These are phyloP conservation scores for Allacma fusca DNA, from an alignment of 2,888 invertebrate genomes.

Conservation along the genomic window DNA sequence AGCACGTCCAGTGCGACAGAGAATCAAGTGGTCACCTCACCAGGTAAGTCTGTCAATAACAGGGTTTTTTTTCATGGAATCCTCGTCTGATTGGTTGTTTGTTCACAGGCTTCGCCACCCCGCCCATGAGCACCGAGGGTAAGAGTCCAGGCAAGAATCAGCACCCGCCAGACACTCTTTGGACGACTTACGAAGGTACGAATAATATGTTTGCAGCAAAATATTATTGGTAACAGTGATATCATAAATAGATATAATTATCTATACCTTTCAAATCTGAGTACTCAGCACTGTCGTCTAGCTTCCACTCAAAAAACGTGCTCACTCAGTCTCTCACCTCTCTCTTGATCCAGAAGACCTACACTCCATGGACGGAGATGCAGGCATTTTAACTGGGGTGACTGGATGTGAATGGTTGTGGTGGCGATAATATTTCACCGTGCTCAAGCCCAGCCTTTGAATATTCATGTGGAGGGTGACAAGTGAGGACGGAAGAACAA, in stretches of 20 bases:
- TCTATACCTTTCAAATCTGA: too few relatives aligned
- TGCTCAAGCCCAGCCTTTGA: too few relatives aligned
- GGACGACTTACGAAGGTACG: slow-evolving; percentile 31
- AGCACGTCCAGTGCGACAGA: slow-evolving; percentile 59
- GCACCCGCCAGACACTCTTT: slow-evolving; percentile 5
- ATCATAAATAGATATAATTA: too few relatives aligned
- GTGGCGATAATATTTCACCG: too few relatives aligned
- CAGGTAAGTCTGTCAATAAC: slow-evolving; percentile 51
- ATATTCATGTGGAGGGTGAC: too few relatives aligned
- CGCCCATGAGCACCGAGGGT: slow-evolving; percentile 58
- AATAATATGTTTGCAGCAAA: not conserved
- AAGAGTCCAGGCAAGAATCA: slow-evolving; percentile 43
- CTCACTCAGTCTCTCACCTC: too few relatives aligned
- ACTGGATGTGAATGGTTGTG: not conserved
- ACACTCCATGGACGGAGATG: too few relatives aligned
- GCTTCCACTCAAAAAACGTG: too few relatives aligned
- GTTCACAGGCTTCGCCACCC: slow-evolving; percentile 58
- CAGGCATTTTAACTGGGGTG: not conserved
- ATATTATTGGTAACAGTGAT: too few relatives aligned
- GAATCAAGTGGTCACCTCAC: slow-evolving; percentile 59
- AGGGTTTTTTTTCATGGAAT: not conserved
- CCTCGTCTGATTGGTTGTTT: not conserved
- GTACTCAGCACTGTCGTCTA: too few relatives aligned
- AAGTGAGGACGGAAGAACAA: too few relatives aligned
- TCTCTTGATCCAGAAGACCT: too few relatives aligned